These are phyloP conservation scores for Amphiura filiformis DNA, from an alignment of 35 echinoderm and acorn worm species.

Conservation along the genomic window DNA sequence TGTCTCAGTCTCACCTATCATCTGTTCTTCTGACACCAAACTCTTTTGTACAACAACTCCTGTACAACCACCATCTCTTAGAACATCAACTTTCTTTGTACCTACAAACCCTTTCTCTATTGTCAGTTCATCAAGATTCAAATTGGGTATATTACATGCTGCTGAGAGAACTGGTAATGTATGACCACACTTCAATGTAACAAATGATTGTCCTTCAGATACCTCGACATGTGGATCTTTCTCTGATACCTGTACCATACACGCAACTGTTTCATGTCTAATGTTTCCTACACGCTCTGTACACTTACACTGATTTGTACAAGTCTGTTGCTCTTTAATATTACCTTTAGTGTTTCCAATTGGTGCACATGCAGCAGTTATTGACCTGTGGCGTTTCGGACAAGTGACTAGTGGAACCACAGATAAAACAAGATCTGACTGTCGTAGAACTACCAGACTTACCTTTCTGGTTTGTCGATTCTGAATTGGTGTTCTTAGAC, in stretches of 20 bases:
- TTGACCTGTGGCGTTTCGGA: too few species aligned
- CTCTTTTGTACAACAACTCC: conserved; percentile 20
- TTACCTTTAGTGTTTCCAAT: too few species aligned
- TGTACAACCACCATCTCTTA: conserved; percentile 34
- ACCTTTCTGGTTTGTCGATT: too few species aligned
- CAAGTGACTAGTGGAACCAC: too few species aligned
- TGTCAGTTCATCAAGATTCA: not conserved
- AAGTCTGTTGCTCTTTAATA: too few species aligned
- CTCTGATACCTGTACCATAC: conserved; percentile 11
- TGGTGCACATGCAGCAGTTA: too few species aligned
- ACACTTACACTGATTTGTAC: too few species aligned
- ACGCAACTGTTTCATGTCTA: conserved; percentile 32
- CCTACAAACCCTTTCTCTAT: not conserved
- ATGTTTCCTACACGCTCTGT: too few species aligned
- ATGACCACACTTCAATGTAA: conserved; percentile 18
- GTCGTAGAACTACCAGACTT: too few species aligned
- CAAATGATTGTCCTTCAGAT: conserved; percentile 4
- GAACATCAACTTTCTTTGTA: not conserved
- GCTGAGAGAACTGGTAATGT: conserved; percentile 29
- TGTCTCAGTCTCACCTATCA: not conserved
- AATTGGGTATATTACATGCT: conserved; percentile 14
- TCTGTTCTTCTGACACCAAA: not conserved
- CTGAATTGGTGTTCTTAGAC: too few species aligned
- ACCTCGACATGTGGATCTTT: conserved; percentile 2
- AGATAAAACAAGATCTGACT: too few species aligned